Percentiles rank a stretch among this genome's conserved stretches.
These are phyloP conservation scores for Sigmodon hispidus DNA, from an alignment of 2,113 vertebrate species.

Conservation along the genomic window DNA sequence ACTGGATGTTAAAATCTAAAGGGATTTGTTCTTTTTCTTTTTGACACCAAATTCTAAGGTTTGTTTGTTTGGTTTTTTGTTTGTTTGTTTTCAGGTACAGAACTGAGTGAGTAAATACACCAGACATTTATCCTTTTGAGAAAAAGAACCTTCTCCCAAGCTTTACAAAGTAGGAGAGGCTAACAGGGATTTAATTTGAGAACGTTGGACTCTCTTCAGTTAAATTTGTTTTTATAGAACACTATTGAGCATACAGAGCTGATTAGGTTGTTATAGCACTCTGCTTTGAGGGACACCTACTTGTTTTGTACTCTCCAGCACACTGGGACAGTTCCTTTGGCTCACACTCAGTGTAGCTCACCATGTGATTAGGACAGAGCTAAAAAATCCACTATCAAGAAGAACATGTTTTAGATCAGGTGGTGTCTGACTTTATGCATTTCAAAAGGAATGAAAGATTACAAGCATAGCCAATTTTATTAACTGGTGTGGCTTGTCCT, in stretches of 20 bases:
- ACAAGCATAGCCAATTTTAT: not conserved
- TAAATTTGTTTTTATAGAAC: not conserved
- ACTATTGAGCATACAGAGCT: not conserved
- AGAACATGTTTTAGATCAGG: constrained; percentile 37
- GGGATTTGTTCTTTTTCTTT: constrained; percentile 37
- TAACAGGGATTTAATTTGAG: not conserved
- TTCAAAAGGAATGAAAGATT: not conserved
- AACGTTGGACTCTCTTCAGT: constrained; percentile 4
- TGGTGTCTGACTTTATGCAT: not conserved
- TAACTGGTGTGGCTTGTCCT: not conserved
- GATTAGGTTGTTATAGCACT: not conserved
- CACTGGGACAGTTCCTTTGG: not conserved
- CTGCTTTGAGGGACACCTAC: not conserved
- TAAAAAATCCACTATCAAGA: not conserved
- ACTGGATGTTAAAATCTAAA: constrained; percentile 5
- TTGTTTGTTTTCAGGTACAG: not conserved
- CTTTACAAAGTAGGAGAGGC: not conserved
- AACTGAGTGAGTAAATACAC: constrained; percentile 2
- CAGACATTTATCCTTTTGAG: constrained; percentile 5
- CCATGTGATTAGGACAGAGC: not conserved
- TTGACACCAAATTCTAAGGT: constrained; percentile 46
- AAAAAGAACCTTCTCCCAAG: not conserved
- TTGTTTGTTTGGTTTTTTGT: no score
- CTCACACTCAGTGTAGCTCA: not conserved
- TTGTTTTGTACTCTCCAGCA: constrained; percentile 13